Percentiles rank a stretch among this genome's conserved stretches.
Evolutionary conservation across 1,140 invertebrate genomes (phyloP).

Genomic region (Drosophila nasuta): DNA sequence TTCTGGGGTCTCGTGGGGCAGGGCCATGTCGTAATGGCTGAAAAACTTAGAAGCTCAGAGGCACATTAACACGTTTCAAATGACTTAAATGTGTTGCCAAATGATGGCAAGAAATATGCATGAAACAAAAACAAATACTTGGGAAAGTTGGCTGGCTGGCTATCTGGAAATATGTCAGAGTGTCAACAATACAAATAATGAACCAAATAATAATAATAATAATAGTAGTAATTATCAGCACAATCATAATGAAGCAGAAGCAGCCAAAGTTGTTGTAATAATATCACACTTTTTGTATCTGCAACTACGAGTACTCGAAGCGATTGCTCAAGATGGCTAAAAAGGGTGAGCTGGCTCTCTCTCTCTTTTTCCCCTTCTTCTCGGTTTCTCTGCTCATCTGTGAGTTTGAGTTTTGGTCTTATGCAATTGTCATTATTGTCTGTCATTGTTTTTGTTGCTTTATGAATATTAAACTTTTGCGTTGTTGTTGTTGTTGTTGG

Average conservation of each 20-base stretch:
- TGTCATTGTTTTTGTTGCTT: slow-evolving; percentile 29
- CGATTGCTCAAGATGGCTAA: slow-evolving; percentile 32
- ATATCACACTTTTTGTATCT: slow-evolving; percentile 44
- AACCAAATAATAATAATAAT: slow-evolving; percentile 53
- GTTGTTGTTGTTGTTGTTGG: slow-evolving; percentile 32
- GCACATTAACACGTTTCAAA: slow-evolving; percentile 75
- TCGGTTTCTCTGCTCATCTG: slow-evolving; percentile 8
- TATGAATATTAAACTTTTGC: slow-evolving; percentile 45
- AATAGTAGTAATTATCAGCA: slow-evolving; percentile 39
- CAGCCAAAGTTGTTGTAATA: slow-evolving; percentile 39
- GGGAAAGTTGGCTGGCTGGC: slow-evolving; percentile 60
- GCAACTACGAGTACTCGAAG: slow-evolving; percentile 15
- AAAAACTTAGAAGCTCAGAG: slow-evolving; percentile 52
- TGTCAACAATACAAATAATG: slow-evolving; percentile 59
- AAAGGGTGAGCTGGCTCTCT: slow-evolving; percentile 30
- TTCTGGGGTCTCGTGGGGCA: not conserved
- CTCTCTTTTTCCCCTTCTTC: no score
- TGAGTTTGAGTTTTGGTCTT: slow-evolving; percentile 40
- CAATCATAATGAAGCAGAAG: slow-evolving; percentile 41
- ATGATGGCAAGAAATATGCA: slow-evolving; percentile 57
- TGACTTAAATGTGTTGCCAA: slow-evolving; percentile 59
- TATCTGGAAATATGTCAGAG: slow-evolving; percentile 73
- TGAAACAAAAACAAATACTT: slow-evolving; percentile 50
- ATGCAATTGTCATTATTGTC: slow-evolving; percentile 57
- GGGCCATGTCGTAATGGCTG: slow-evolving; percentile 56